Percentiles rank a stretch among this genome's conserved stretches.
phyloP scores from a whole-genome alignment of 2,797 vertebrate species.

The Phyllotis vaccarum region DNA sequence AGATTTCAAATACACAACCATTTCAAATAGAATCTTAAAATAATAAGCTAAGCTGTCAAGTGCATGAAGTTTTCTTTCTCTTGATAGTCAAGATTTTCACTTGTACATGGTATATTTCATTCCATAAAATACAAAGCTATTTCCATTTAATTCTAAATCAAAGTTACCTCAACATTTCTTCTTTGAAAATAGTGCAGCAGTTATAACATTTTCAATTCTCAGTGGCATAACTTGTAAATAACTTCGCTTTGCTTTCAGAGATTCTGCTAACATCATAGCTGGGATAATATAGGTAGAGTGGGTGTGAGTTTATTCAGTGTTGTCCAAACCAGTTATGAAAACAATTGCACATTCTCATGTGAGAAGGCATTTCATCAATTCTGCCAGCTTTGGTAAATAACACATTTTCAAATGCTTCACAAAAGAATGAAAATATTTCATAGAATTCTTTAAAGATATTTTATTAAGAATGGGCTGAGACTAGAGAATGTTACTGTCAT shows the following conservation, averaged over 20 bases:
- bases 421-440: constrained; percentile 45
- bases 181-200: constrained; percentile 42
- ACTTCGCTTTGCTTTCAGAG: constrained; percentile 69
- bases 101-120: constrained; percentile 1
- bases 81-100: background rate
- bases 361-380: constrained; percentile 76
- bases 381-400: constrained; percentile 72
- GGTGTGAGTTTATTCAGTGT: constrained; percentile 72
- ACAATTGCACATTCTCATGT: constrained; percentile 66
- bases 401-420: constrained; percentile 69
- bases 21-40: constrained; percentile 60
- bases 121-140: constrained; percentile 51
- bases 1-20: constrained; percentile 17
- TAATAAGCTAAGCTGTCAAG: constrained; percentile 20
- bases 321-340: constrained; percentile 77
- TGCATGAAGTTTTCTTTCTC: constrained; percentile 36
- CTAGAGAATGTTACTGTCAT: constrained; percentile 13
- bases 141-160: constrained; percentile 68
- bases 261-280: constrained; percentile 53
- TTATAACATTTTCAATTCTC: constrained; percentile 77
- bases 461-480: constrained; percentile 44
- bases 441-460: constrained; percentile 37
- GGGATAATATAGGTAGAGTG: constrained; percentile 38
- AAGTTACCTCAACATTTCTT: constrained; percentile 5
- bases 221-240: constrained; percentile 69